These are phyloP conservation scores for Atopsyche davidsoni DNA, from an alignment of 1,140 invertebrate species.

Conservation along the genomic window DNA sequence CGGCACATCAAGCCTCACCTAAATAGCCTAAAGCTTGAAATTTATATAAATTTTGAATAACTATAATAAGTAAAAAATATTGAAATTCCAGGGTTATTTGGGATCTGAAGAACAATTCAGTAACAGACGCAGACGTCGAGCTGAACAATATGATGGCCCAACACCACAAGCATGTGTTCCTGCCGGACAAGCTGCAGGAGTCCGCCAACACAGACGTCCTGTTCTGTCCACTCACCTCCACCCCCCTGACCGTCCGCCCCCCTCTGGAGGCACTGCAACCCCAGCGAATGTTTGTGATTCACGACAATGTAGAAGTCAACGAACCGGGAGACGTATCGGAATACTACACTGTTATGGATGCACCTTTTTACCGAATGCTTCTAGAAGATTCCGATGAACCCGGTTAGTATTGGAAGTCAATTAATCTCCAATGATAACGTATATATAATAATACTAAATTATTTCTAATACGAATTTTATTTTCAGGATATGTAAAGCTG, in stretches of 20 bases:
- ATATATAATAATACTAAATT: background rate
- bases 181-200: slow-evolving; percentile 58
- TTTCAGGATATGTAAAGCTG: slow-evolving; percentile 52
- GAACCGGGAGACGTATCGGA: slow-evolving; percentile 54
- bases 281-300: slow-evolving; percentile 60
- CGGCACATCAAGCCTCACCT: background rate
- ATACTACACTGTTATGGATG: slow-evolving; percentile 56
- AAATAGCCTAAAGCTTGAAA: too few relatives aligned
- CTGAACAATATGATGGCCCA: slow-evolving; percentile 48
- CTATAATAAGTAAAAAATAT: too few relatives aligned
- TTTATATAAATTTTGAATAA: too few relatives aligned
- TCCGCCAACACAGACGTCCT: slow-evolving; percentile 48
- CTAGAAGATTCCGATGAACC: slow-evolving; percentile 56
- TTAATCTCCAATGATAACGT: background rate
- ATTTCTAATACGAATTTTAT: slow-evolving; percentile 4
- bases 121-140: slow-evolving; percentile 39
- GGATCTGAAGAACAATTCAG: slow-evolving; percentile 42
- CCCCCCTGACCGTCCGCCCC: background rate
- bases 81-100: slow-evolving; percentile 42
- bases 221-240: slow-evolving; percentile 31
- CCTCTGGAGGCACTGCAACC: slow-evolving; percentile 53
- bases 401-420: slow-evolving; percentile 39
- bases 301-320: slow-evolving; percentile 70
- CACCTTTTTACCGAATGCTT: slow-evolving; percentile 56
- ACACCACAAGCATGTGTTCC: slow-evolving; percentile 53